Evolutionary conservation across 53 echinoderm and acorn worm genomes (phyloP).

Genomic region (Antedon mediterranea): DNA sequence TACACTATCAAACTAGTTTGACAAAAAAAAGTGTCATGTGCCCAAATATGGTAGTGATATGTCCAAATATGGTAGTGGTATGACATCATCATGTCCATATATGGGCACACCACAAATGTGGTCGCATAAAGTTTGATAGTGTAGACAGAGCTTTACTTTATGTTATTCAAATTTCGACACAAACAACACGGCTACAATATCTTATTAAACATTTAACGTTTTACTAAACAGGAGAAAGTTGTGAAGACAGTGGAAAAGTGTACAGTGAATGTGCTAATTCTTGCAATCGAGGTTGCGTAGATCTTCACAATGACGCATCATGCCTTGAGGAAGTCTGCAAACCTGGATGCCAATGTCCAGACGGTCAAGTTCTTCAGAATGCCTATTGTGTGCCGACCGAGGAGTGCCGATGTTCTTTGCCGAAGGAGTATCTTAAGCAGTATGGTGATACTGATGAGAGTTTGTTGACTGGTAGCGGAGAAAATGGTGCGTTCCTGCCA

Average conservation of each 20-base stretch:
- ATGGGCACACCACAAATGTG: too few species aligned
- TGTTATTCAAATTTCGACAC: neutral
- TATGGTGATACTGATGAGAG: neutral
- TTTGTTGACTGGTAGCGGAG: neutral
- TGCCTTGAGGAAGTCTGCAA: conserved; percentile 2
- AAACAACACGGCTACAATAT: too few species aligned
- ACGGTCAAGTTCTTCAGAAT: conserved; percentile 8
- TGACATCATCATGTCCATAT: too few species aligned
- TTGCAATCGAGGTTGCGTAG: conserved; percentile 8
- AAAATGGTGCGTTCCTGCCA: neutral
- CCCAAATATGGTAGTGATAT: too few species aligned
- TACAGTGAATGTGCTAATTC: conserved; percentile 15
- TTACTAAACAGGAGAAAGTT: neutral
- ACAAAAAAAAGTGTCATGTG: too few species aligned
- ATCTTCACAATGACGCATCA: neutral
- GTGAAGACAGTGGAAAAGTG: conserved; percentile 7
- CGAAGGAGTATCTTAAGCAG: neutral
- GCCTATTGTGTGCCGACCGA: neutral
- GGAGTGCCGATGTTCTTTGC: neutral
- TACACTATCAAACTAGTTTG: too few species aligned
- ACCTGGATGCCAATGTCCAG: conserved; percentile 25
- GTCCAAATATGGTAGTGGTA: too few species aligned
- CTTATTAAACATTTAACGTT: too few species aligned
- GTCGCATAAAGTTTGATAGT: too few species aligned
- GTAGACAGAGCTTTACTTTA: too few species aligned